Base-by-base conservation (phyloP, 2,888 invertebrate genomes). In the Litoditis marina region DNA sequence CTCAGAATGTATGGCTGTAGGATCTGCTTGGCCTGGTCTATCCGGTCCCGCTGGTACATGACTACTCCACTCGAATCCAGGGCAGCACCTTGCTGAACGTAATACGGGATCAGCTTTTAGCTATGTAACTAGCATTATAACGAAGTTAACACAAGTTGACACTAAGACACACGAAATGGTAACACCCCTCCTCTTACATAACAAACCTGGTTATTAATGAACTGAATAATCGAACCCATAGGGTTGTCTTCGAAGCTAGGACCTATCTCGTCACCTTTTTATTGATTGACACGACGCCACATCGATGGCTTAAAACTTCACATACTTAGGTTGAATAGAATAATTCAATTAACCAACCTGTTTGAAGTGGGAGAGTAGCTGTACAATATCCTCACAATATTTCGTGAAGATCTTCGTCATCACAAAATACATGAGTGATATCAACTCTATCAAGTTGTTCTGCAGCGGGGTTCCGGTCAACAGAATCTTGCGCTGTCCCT, bases 401-500 rank as follows among this genome's bases (percentile, higher is more conserved):
- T 71, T 68, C 56, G 71, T 68, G 67, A 76, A 76, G 16, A 74
- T 62, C 74, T 92, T 89, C 0, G 94, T 94, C 93, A 95, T 94
- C 30, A 94, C 92, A 84, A 96, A 96, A 79, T 92, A 91, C 25
- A 96, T 87, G 39, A 96, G 85, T 0, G 94, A 74, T 90, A 96
- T 94, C 69, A 96, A 86, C 84, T 96, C 95, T 49, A 95, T 84
- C 36, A 96, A 86, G 84, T 94, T 95, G 85, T 96, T 96, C 85
- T 96, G 95, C 3, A 96, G 86, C 0, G 95, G 95, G 0, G 95
- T 96, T 2, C 95, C 96, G 0, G 95, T 96, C 27, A 96, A 85
- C 13, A 96, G 86, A 36, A 95, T 88, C 34, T 94, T 88, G 83
- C 90, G 89, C 78, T 89, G 88, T 0, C 93, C 91, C 89, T 90